phyloP scores from a whole-genome alignment of 2,113 vertebrate species.

The Hippocampus guttulatus region DNA sequence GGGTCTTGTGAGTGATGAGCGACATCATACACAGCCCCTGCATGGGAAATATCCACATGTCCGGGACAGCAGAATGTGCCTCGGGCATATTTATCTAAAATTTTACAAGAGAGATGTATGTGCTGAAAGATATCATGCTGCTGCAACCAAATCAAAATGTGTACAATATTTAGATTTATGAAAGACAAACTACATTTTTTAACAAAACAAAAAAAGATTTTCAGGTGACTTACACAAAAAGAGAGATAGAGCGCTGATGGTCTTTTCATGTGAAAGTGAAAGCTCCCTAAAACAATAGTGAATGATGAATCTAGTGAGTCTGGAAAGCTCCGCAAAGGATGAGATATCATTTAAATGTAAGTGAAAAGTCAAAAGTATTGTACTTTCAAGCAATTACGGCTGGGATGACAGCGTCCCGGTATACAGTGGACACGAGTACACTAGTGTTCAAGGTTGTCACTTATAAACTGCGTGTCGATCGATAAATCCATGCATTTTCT shows the following conservation, averaged over 20 bases:
- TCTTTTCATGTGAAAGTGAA: slow-evolving; percentile 2
- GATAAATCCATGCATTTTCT: no score
- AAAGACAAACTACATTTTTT: not conserved
- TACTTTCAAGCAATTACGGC: no score
- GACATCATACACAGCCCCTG: slow-evolving; percentile 15
- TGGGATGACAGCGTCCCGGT: no score
- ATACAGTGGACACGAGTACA: no score
- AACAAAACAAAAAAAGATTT: not conserved
- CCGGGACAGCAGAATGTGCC: slow-evolving; percentile 16
- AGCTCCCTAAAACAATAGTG: not conserved
- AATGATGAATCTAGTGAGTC: not conserved
- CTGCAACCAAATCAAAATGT: not conserved
- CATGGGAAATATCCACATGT: slow-evolving; percentile 31
- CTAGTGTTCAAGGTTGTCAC: no score
- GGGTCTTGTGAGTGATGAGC: slow-evolving; percentile 43
- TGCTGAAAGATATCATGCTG: slow-evolving; percentile 17
- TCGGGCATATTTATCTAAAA: slow-evolving; percentile 22
- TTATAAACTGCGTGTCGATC: no score
- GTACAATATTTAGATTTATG: not conserved
- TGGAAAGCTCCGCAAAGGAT: not conserved
- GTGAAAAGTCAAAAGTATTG: no score
- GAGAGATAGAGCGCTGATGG: not conserved
- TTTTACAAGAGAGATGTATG: slow-evolving; percentile 11
- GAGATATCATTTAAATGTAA: no score
- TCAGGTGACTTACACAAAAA: not conserved